A percentile compares a stretch with the other conserved stretches of the same genome.
These are phyloP conservation scores for Caenorhabditis zanzibari DNA, from an alignment of 2,888 invertebrate genomes.

Conservation along the genomic window DNA sequence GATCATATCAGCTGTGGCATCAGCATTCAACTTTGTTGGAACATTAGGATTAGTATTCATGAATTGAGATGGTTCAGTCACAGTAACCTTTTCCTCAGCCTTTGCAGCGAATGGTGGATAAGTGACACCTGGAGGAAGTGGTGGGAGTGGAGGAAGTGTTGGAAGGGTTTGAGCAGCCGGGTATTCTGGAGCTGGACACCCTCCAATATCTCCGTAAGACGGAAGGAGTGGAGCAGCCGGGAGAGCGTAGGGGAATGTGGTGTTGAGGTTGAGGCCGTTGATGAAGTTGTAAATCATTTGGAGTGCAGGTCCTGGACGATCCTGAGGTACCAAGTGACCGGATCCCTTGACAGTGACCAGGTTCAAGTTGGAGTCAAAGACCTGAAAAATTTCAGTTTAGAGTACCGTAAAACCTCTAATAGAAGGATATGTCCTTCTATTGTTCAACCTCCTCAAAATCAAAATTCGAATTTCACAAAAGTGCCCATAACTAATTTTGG, in stretches of 20 bases:
- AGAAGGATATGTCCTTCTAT: too few relatives aligned
- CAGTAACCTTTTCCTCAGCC: neutral
- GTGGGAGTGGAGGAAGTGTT: constrained; percentile 57
- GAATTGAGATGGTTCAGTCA: neutral
- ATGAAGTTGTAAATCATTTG: constrained; percentile 88
- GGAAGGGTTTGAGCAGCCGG: constrained; percentile 60
- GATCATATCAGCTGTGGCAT: constrained; percentile 65
- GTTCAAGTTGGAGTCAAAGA: constrained; percentile 66
- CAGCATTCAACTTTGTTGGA: constrained; percentile 58
- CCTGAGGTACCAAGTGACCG: constrained; percentile 91
- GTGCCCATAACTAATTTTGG: too few relatives aligned
- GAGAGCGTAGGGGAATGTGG: constrained; percentile 35
- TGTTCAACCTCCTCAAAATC: too few relatives aligned
- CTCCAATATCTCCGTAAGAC: constrained; percentile 29
- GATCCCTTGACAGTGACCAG: constrained; percentile 85
- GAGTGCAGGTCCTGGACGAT: constrained; percentile 90
- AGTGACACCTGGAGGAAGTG: constrained; percentile 66
- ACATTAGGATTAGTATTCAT: constrained; percentile 45
- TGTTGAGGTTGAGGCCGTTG: constrained; percentile 42
- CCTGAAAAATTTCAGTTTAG: constrained; percentile 29
- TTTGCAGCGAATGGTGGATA: constrained; percentile 23
- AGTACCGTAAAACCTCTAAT: neutral
- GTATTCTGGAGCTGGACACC: constrained; percentile 37
- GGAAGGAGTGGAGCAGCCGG: constrained; percentile 49
- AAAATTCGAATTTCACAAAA: too few relatives aligned